A percentile compares a stretch with the other conserved stretches of the same genome.
Conservation (phyloP, 2,888 invertebrate genomes). For the Caenorhabditis auriculariae region DNA sequence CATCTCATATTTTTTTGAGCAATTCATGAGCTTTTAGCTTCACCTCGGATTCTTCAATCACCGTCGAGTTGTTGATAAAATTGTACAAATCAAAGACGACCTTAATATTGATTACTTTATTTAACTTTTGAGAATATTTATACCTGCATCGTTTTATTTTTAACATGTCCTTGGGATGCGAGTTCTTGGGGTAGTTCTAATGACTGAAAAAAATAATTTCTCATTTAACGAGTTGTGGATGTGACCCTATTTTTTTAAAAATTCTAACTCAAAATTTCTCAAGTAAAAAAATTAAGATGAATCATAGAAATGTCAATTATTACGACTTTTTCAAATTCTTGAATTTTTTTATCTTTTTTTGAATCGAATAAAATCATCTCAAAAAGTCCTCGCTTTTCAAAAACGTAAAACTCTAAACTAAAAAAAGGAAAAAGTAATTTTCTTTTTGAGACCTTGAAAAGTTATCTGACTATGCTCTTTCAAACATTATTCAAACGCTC, state of each 20-base stretch:
- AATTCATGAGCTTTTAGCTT: constrained; percentile 52
- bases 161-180: constrained; percentile 70
- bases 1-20: constrained; percentile 64
- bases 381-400: too few relatives aligned
- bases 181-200: constrained; percentile 76
- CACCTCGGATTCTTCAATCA: constrained; percentile 60
- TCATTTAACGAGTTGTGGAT: too few relatives aligned
- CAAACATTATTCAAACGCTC: not conserved
- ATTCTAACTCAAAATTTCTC: too few relatives aligned
- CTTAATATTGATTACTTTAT: constrained; percentile 17
- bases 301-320: too few relatives aligned
- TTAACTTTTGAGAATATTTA: not conserved
- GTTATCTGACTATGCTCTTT: not conserved
- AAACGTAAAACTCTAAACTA: too few relatives aligned
- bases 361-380: too few relatives aligned
- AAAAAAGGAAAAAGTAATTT: not conserved
- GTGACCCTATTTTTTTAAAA: too few relatives aligned
- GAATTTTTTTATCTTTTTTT: too few relatives aligned
- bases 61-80: constrained; percentile 63
- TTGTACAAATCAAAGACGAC: constrained; percentile 58
- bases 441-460: not conserved
- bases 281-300: too few relatives aligned
- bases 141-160: constrained; percentile 20
- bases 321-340: too few relatives aligned
- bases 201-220: constrained; percentile 74